A percentile compares a stretch with the other conserved stretches of the same genome.
Conservation (phyloP, 2,113 vertebrate species). For the Numida meleagris region DNA sequence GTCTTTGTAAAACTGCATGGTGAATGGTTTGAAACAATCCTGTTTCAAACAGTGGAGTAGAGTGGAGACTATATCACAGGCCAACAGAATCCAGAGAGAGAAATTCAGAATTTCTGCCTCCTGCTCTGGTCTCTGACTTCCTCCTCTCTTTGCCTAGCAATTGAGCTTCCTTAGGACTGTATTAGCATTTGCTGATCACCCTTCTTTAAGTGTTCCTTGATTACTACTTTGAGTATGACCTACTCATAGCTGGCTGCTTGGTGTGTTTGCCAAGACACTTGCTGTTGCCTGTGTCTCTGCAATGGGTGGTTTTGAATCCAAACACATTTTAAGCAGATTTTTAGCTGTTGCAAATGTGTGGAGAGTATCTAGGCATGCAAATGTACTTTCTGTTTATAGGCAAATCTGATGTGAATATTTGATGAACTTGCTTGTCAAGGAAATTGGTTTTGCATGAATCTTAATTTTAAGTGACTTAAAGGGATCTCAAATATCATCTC, state of each 20-base stretch:
- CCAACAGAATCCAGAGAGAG: not conserved
- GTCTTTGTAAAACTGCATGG: not conserved
- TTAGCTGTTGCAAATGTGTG: not conserved
- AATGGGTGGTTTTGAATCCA: not conserved
- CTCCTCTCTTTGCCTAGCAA: not conserved
- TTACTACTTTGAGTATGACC: not conserved
- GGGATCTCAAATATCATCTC: not conserved
- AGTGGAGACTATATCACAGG: not conserved
- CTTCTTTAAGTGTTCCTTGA: not conserved
- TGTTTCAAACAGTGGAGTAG: not conserved
- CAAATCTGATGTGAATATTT: conserved; percentile 22
- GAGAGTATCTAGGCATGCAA: not conserved
- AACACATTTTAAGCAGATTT: not conserved
- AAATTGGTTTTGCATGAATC: conserved; percentile 48
- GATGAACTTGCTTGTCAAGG: not conserved
- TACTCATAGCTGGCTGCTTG: not conserved
- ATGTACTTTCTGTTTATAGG: not conserved
- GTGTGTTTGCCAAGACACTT: not conserved
- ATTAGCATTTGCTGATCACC: not conserved
- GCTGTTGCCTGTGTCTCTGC: not conserved
- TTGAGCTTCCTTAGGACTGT: not conserved
- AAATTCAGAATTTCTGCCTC: not conserved
- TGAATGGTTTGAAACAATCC: not conserved
- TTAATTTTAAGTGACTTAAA: conserved; percentile 47
- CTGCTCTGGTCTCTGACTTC: not conserved